Evolutionary conservation across 2,797 vertebrate genomes (phyloP), one percentile per base, ranked within the genome.

Genomic region (Hozukius guyotensis): DNA sequence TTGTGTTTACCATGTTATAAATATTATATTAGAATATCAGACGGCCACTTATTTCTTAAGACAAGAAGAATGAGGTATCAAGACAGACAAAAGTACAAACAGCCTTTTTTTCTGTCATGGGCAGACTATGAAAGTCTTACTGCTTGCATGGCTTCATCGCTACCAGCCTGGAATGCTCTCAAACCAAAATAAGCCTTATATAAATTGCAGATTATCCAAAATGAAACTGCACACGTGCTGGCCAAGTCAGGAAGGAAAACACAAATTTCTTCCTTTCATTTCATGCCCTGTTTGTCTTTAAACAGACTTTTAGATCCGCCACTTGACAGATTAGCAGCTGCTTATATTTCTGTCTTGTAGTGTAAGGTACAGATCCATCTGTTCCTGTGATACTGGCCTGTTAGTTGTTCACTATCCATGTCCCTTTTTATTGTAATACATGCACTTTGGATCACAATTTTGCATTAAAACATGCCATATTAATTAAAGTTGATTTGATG

Each of bases 251-350:
- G 56, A 60, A 80, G 72, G 53, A 69, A 61, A 70, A 66, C 49
- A 60, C n/a, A 24, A 3, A 52, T 69, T 53, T 22, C 5, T 8
- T 62, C 24, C 61, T 72, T 73, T 76, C 62, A 62, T 38, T 62
- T 25, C 74, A 27, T 60, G 66, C 22, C 22, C 9, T 60, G 25
- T 63, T 62, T 62, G 46, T 57, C 36, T 75, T 72, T 71, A 49
- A 62, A 59, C 42, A 31, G 25, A 76, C 63, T 36, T 77, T 9
- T 42, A 60, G 38, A 78, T 75, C 29, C 1, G 6, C 42, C 60
- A 64, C 60, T 60, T 52, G 49, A 68, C 64, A 61, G 55, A 80
- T 84, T 80, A 84, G 52, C 52, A 74, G 63, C 69, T 81, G 77
- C 67, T 65, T 67, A 22, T 69, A 64, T 67, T 62, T 72, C 59